These are phyloP conservation scores for Resseliella maxima DNA, from an alignment of 2,888 invertebrate genomes.

Conservation along the genomic window DNA sequence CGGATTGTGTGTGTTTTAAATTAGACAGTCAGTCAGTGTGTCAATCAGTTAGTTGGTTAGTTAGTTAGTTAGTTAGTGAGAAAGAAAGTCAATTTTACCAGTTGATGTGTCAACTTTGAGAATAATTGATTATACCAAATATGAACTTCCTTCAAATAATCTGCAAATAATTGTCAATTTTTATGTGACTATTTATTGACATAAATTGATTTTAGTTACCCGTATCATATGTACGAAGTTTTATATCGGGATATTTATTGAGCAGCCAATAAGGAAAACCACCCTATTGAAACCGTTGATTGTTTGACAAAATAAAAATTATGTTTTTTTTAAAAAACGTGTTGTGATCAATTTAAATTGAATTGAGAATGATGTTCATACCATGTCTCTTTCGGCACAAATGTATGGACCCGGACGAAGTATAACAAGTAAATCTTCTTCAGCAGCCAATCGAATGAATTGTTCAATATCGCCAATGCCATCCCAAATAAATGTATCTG, in stretches of 20 bases:
- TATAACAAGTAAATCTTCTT: constrained; percentile 82
- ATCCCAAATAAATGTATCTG: constrained; percentile 73
- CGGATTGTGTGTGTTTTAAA: too few relatives aligned
- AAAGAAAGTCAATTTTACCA: constrained; percentile 60
- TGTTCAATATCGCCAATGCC: constrained; percentile 77
- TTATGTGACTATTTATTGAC: not conserved
- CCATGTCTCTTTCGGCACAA: too few relatives aligned
- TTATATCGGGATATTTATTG: constrained; percentile 74
- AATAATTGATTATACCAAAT: too few relatives aligned
- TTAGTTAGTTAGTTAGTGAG: too few relatives aligned
- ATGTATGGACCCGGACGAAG: constrained; percentile 69
- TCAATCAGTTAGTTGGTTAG: too few relatives aligned
- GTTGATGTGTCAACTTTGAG: constrained; percentile 59
- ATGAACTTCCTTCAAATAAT: too few relatives aligned
- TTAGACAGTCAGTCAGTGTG: too few relatives aligned
- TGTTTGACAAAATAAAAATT: too few relatives aligned
- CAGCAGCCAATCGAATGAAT: constrained; percentile 79
- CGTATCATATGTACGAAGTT: constrained; percentile 74
- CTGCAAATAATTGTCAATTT: not conserved
- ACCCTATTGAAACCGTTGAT: constrained; percentile 70
- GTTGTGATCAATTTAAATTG: too few relatives aligned
- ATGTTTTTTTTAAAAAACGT: too few relatives aligned
- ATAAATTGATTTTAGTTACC: constrained; percentile 66
- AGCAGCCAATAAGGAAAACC: constrained; percentile 84
- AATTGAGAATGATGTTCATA: not conserved